A percentile compares a stretch with the other conserved stretches of the same genome.
These are phyloP conservation scores for Betta splendens DNA, from an alignment of 2,797 vertebrate genomes.

Conservation along the genomic window DNA sequence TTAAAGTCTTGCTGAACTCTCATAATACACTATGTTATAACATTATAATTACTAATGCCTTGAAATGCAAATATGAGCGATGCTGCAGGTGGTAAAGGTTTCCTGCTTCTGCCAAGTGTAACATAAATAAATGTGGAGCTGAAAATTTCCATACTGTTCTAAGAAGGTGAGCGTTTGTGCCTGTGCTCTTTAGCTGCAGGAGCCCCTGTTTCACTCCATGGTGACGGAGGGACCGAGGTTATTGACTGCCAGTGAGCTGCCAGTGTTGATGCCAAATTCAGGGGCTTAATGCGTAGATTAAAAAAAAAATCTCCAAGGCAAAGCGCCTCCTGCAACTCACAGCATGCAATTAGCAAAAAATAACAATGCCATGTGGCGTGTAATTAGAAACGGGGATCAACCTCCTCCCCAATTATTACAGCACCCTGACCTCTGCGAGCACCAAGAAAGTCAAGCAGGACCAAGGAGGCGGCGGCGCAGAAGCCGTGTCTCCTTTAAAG, in stretches of 20 bases:
- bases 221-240: slow-evolving; percentile 20
- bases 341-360: slow-evolving; percentile 74
- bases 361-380: slow-evolving; percentile 76
- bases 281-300: slow-evolving; percentile 60
- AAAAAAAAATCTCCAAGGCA: slow-evolving; percentile 66
- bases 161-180: too few relatives aligned
- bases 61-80: too few relatives aligned
- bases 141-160: too few relatives aligned
- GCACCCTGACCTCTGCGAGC: slow-evolving; percentile 63
- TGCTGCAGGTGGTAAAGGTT: too few relatives aligned
- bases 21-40: too few relatives aligned
- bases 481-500: slow-evolving; percentile 35
- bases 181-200: too few relatives aligned
- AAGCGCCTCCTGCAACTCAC: slow-evolving; percentile 51
- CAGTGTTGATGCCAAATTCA: slow-evolving; percentile 52
- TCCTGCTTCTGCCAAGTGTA: too few relatives aligned
- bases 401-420: slow-evolving; percentile 58
- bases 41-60: too few relatives aligned
- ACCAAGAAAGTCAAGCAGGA: slow-evolving; percentile 65
- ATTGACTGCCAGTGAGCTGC: slow-evolving; percentile 27
- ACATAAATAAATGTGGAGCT: too few relatives aligned
- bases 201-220: slow-evolving; percentile 1
- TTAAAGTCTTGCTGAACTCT: too few relatives aligned
- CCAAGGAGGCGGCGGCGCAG: slow-evolving; percentile 27
- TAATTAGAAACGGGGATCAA: slow-evolving; percentile 75